Conservation (phyloP, 2,888 invertebrate species). For the Pseudococcus longispinus region DNA sequence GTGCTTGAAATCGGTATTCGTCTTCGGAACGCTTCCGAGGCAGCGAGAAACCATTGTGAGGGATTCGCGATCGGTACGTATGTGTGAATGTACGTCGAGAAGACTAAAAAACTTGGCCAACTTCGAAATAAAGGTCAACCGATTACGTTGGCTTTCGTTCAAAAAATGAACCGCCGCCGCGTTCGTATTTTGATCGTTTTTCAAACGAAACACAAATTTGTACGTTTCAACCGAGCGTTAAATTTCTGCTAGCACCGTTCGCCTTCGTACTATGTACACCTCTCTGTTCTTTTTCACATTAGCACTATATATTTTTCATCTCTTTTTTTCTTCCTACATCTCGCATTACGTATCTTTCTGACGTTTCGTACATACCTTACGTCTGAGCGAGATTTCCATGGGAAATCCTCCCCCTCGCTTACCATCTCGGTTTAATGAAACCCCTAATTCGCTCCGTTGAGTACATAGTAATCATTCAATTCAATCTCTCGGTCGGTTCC, state of each 20-base stretch:
- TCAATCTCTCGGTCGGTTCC: neutral
- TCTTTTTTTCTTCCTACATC: neutral
- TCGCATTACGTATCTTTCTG: neutral
- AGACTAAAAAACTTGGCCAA: slow-evolving; percentile 12
- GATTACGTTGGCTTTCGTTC: slow-evolving; percentile 31
- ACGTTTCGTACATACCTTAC: too few species aligned
- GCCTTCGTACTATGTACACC: neutral
- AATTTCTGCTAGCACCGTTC: neutral
- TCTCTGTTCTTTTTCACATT: neutral
- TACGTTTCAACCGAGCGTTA: slow-evolving; percentile 26
- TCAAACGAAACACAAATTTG: slow-evolving; percentile 24
- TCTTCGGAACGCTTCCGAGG: neutral
- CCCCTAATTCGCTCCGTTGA: neutral
- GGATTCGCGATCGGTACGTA: neutral
- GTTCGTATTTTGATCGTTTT: slow-evolving; percentile 26
- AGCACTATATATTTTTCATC: neutral
- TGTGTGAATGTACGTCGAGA: neutral
- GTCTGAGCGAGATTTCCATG: neutral
- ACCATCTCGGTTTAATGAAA: too few species aligned
- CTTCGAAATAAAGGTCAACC: slow-evolving; percentile 28
- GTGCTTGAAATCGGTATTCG: neutral
- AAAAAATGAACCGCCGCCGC: neutral
- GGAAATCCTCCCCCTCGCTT: neutral
- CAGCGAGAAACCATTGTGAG: neutral
- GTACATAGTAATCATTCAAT: neutral